Evolutionary conservation across 37 sponge, comb jelly and placozoan genomes (phyloP).

Genomic region (Sycon ciliatum): DNA sequence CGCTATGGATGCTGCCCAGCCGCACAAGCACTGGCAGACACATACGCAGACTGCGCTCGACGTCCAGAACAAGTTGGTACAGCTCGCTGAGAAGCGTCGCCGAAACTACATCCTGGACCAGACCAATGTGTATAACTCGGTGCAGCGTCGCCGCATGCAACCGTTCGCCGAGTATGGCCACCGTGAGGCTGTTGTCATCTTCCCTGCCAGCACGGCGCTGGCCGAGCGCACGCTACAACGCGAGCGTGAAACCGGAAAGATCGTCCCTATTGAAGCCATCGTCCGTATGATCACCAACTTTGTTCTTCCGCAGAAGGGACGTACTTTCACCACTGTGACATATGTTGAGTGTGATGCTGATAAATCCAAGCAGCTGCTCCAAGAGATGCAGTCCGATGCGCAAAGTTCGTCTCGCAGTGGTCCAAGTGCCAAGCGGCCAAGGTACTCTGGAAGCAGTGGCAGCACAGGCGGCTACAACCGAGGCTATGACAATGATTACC

Average conservation of each 20-base stretch:
- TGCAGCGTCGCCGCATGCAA: constrained; percentile 56
- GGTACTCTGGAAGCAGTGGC: too few species aligned
- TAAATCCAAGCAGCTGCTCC: too few species aligned
- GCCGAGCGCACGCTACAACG: constrained; percentile 33
- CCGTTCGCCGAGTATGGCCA: constrained; percentile 59
- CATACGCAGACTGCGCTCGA: constrained; percentile 11
- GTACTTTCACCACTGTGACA: too few species aligned
- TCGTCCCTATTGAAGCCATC: too few species aligned
- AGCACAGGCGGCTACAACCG: too few species aligned
- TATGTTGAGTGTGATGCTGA: too few species aligned
- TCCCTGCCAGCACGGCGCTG: constrained; percentile 59
- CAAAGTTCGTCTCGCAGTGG: too few species aligned
- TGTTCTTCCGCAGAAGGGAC: too few species aligned
- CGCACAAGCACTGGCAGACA: neutral
- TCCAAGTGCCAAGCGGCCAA: too few species aligned
- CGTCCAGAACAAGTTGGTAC: constrained; percentile 50
- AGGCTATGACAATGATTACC: too few species aligned
- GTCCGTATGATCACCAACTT: too few species aligned
- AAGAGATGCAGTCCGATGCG: too few species aligned
- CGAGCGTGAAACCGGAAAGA: neutral
- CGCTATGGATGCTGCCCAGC: neutral
- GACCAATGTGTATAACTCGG: constrained; percentile 65
- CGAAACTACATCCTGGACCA: constrained; percentile 84
- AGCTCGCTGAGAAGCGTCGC: constrained; percentile 44
- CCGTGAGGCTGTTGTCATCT: constrained; percentile 56